These are phyloP conservation scores for Oreochromis spilurus DNA, from an alignment of 2,113 vertebrate genomes.

Conservation along the genomic window DNA sequence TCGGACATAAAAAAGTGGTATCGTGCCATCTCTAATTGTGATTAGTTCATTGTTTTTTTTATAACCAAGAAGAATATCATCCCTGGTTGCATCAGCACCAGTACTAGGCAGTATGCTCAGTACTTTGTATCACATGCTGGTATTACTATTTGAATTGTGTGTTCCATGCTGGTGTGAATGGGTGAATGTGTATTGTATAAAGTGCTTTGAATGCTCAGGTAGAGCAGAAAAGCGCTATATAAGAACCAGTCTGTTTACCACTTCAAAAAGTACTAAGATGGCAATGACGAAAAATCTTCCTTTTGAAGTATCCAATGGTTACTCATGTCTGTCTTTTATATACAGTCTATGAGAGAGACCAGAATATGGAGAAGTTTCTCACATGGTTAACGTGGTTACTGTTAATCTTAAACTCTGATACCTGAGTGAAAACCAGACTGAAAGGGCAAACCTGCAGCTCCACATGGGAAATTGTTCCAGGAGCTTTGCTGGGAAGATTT, in stretches of 20 bases:
- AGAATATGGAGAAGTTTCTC: background rate
- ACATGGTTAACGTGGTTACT: background rate
- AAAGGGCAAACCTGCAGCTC: background rate
- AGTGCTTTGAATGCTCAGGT: background rate
- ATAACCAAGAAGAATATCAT: background rate
- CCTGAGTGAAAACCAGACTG: background rate
- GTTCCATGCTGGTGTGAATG: background rate
- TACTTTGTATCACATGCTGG: background rate
- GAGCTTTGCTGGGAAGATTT: background rate
- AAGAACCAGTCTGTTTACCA: background rate
- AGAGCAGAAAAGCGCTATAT: background rate
- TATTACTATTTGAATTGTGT: background rate
- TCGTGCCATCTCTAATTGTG: background rate
- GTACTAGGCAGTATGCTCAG: background rate
- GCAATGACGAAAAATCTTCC: background rate
- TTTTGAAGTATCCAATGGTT: background rate
- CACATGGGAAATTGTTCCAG: background rate
- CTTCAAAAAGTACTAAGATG: background rate
- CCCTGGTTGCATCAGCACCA: background rate
- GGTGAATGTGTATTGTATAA: accelerated
- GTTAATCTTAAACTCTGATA: background rate
- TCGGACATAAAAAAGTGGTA: too few species aligned
- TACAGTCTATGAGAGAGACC: background rate
- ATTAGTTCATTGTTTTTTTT: background rate
- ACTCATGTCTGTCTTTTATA: background rate